Base-by-base conservation (phyloP, 2,113 vertebrate species). In the Pollachius pollachius region DNA sequence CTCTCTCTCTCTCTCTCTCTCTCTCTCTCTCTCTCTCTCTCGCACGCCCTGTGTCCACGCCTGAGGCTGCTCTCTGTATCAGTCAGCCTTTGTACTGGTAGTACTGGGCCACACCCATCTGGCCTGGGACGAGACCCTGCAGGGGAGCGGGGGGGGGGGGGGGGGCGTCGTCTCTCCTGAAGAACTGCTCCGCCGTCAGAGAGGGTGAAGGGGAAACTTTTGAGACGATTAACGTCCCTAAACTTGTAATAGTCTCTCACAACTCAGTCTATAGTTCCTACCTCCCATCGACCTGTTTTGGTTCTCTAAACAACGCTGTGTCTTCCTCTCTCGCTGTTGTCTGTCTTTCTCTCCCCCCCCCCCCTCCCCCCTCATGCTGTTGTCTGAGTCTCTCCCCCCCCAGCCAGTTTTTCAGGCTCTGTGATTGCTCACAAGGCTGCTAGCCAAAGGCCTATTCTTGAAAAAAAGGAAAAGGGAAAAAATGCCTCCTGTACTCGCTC, bases 391-490 rank as follows among this genome's bases (percentile, higher is more conserved):
- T 37, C 23, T 66, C 30, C 41, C 30, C 8, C 59, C 69, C 64
- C 15, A 65, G 52, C 78, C 71, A 52, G 71, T 68, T 75, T 75
- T 83, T 74, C 73, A 69, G 73, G 75, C 65, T 37, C 63, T 70
- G 62, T 21, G 15, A 5, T 63, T 23, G 64, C 65, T 64, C 6
- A 48, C 70, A 64, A 72, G 69, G 77, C 77, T 84, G 75, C 79
- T 81, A 81, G 80, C 84, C 75, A 78, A 76, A 30, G 64, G 60
- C 52, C 69, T 52, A 73, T 76, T 65, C 85, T 85, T 83, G 78
- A 87, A 81, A 85, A 88, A 78, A 23, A 23, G 2, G 21, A 23
- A 23, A 23, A 23, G 21, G 21, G 21, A 23, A 23, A 23, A 23
- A 23, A 23, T 23, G 21, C 69, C 68, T 69, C 67, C 56, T 63